These are phyloP conservation scores for Zootermopsis nevadensis DNA, from an alignment of 2,888 invertebrate genomes.

Conservation along the genomic window DNA sequence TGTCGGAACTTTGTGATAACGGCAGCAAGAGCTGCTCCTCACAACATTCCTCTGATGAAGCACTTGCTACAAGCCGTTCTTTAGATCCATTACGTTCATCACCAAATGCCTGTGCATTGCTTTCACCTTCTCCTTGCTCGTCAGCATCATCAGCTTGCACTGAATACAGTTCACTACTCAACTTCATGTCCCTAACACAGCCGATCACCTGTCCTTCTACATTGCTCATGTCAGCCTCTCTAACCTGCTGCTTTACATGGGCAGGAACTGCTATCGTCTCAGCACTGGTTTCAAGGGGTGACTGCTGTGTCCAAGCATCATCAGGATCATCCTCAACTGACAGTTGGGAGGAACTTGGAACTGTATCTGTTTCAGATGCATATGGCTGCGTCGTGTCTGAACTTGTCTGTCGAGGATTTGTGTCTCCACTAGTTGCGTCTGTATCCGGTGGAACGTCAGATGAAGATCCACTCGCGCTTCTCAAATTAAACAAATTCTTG, in stretches of 20 bases:
- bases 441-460: constrained; percentile 2
- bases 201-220: background rate
- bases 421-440: background rate
- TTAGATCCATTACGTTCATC: background rate
- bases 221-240: background rate
- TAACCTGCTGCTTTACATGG: background rate
- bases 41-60: background rate
- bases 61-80: constrained; percentile 11
- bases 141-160: background rate
- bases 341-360: constrained; percentile 17
- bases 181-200: background rate
- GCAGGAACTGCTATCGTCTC: constrained; percentile 7
- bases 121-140: background rate
- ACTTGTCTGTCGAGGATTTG: constrained; percentile 8
- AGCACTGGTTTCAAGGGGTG: background rate
- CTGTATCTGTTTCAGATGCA: constrained; percentile 16
- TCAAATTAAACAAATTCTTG: background rate
- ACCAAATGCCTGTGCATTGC: background rate
- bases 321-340: constrained; percentile 20
- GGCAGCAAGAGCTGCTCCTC: background rate
- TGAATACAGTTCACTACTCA: background rate
- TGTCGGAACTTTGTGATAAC: background rate
- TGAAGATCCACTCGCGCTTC: constrained; percentile 7
- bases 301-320: background rate
- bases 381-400: background rate